A percentile compares a stretch with the other conserved stretches of the same genome.
Evolutionary conservation across 2,888 invertebrate species (phyloP).

Genomic region (Parnassius apollo): DNA sequence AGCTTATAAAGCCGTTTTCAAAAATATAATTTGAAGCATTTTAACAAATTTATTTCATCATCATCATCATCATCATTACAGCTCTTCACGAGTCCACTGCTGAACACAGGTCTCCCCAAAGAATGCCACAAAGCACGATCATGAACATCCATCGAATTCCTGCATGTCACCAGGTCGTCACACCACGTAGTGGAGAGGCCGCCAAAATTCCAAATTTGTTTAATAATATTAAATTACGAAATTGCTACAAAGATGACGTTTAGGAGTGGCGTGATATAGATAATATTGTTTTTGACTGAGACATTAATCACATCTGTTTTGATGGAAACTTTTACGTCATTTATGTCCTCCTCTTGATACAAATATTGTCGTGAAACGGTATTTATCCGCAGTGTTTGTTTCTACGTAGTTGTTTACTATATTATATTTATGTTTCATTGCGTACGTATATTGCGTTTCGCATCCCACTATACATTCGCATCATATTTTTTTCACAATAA

Average conservation of each 20-base stretch:
- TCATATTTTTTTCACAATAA: constrained; percentile 1
- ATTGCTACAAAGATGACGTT: neutral
- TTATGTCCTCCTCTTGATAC: constrained; percentile 16
- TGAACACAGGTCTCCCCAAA: too few relatives aligned
- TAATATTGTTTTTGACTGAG: constrained; percentile 19
- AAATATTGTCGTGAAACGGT: constrained; percentile 3
- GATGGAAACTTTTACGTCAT: constrained; percentile 24
- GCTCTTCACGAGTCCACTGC: too few relatives aligned
- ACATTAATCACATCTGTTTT: constrained; percentile 22
- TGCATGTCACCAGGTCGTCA: too few relatives aligned
- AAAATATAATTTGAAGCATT: too few relatives aligned
- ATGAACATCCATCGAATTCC: too few relatives aligned
- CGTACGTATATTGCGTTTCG: neutral
- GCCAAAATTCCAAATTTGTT: too few relatives aligned
- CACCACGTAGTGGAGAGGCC: too few relatives aligned
- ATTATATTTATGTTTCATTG: constrained; percentile 3
- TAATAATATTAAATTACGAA: too few relatives aligned
- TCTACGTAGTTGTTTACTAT: constrained; percentile 12
- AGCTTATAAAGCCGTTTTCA: too few relatives aligned
- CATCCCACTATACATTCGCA: constrained; percentile 6
- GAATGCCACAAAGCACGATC: too few relatives aligned
- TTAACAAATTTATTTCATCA: too few relatives aligned
- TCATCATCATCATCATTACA: too few relatives aligned
- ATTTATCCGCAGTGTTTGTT: constrained; percentile 18
- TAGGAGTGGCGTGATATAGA: constrained; percentile 19